phyloP scores from a whole-genome alignment of 1,140 invertebrate species.

The Portunus trituberculatus region DNA sequence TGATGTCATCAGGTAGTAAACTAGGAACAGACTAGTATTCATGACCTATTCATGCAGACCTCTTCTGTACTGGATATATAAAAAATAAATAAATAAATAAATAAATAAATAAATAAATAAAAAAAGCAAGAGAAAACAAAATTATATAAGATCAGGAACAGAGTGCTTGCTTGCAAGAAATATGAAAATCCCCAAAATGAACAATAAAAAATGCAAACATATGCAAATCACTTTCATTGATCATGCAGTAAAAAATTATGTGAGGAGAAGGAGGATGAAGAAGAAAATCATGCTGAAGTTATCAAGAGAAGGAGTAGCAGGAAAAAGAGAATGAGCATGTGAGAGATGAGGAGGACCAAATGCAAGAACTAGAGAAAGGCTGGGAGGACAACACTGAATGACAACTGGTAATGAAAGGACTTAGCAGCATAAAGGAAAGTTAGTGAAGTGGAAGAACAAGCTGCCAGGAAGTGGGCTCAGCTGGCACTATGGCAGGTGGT shows the following conservation, averaged over 20 bases:
- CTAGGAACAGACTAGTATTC: not conserved
- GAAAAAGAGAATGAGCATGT: not conserved
- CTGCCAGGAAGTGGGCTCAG: too few relatives aligned
- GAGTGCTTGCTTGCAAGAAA: too few relatives aligned
- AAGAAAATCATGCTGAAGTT: slow-evolving; percentile 28
- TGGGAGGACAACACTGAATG: not conserved
- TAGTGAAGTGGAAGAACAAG: not conserved
- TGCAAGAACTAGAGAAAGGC: too few relatives aligned
- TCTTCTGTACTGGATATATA: not conserved
- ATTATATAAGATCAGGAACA: not conserved
- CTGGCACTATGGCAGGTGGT: too few relatives aligned
- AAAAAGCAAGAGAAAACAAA: not conserved
- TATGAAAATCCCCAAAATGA: too few relatives aligned
- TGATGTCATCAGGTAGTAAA: not conserved
- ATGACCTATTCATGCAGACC: not conserved
- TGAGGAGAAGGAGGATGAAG: not conserved
- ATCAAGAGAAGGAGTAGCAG: not conserved
- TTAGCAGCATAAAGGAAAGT: not conserved
- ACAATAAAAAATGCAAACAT: too few relatives aligned
- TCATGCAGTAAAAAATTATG: not conserved
- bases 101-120: not conserved
- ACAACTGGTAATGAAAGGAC: not conserved
- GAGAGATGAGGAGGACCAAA: not conserved
- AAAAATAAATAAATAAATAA: not conserved
- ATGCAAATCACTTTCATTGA: too few relatives aligned